Percentiles rank a stretch among this genome's conserved stretches.
phyloP scores from a whole-genome alignment of 1,140 invertebrate species.

The Ectropis grisescens region DNA sequence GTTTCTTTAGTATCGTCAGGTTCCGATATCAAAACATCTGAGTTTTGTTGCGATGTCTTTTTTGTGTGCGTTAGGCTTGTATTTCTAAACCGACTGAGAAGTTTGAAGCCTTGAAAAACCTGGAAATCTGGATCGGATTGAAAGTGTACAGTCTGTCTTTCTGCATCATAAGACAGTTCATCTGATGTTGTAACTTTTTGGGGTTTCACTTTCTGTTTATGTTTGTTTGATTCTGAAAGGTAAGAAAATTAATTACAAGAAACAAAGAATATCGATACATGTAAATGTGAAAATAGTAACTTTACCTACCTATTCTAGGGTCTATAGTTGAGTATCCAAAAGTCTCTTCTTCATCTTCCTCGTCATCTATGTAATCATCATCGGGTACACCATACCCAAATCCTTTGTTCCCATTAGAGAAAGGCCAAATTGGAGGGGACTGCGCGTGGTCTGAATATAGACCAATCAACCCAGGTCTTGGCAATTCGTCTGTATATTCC shows the following conservation, averaged over 20 bases:
- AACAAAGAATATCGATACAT: slow-evolving; percentile 2
- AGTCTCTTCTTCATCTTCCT: slow-evolving; percentile 24
- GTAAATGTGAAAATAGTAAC: slow-evolving; percentile 5
- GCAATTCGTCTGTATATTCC: slow-evolving; percentile 41
- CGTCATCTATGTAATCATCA: slow-evolving; percentile 9
- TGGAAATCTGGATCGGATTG: slow-evolving; percentile 52
- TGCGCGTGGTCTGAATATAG: slow-evolving; percentile 39
- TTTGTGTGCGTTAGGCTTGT: no score
- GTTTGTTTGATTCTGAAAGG: background rate
- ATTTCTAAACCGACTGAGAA: slow-evolving; percentile 36
- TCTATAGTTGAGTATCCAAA: slow-evolving; percentile 50
- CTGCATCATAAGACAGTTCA: slow-evolving; percentile 13
- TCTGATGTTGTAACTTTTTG: slow-evolving; percentile 21
- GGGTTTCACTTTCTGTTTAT: slow-evolving; percentile 19
- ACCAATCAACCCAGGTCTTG: slow-evolving; percentile 42
- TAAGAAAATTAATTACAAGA: background rate
- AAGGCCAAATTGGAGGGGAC: slow-evolving; percentile 19
- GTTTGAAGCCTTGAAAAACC: slow-evolving; percentile 49
- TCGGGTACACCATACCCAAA: slow-evolving; percentile 11
- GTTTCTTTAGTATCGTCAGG: no score
- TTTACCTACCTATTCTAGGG: slow-evolving; percentile 40
- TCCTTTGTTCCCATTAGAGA: slow-evolving; percentile 20
- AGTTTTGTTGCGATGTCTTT: no score
- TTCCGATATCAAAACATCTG: no score
- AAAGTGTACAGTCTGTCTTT: slow-evolving; percentile 34